These are phyloP conservation scores for Nothocercus julius DNA, from an alignment of 2,113 vertebrate species.

Conservation along the genomic window DNA sequence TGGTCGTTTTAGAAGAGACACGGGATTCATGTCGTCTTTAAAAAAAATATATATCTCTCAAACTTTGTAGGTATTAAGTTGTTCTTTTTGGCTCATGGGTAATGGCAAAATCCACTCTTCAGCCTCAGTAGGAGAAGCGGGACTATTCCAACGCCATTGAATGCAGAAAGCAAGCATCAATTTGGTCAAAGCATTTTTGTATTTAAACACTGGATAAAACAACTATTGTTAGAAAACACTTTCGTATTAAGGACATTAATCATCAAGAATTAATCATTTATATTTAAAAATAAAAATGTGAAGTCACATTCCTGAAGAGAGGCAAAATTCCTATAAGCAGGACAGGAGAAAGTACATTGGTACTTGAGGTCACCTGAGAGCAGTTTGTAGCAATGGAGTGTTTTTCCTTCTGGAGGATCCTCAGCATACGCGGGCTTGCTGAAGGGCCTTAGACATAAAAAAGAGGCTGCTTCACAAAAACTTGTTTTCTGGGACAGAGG, in stretches of 20 bases:
- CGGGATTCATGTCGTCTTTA: neutral
- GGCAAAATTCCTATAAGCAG: neutral
- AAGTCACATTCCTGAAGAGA: neutral
- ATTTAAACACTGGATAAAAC: neutral
- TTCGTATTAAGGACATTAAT: neutral
- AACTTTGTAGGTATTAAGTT: accelerated
- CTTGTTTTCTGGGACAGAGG: neutral
- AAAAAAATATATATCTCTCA: neutral
- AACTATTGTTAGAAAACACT: neutral
- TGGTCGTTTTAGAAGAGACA: neutral
- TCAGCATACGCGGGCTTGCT: neutral
- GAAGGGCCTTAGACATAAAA: neutral
- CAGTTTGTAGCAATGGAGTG: neutral
- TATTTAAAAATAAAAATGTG: neutral
- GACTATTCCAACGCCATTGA: neutral
- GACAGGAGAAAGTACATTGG: neutral
- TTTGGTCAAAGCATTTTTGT: neutral
- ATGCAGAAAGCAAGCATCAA: neutral
- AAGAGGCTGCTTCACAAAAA: neutral
- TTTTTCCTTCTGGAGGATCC: neutral
- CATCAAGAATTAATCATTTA: neutral
- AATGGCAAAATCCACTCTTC: neutral
- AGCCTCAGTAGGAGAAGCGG: neutral
- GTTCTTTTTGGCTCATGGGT: neutral
- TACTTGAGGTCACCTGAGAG: neutral